A percentile compares a stretch with the other conserved stretches of the same genome.
These are phyloP conservation scores for Acanthisitta chloris DNA, from an alignment of 2,113 vertebrate genomes.

Conservation along the genomic window DNA sequence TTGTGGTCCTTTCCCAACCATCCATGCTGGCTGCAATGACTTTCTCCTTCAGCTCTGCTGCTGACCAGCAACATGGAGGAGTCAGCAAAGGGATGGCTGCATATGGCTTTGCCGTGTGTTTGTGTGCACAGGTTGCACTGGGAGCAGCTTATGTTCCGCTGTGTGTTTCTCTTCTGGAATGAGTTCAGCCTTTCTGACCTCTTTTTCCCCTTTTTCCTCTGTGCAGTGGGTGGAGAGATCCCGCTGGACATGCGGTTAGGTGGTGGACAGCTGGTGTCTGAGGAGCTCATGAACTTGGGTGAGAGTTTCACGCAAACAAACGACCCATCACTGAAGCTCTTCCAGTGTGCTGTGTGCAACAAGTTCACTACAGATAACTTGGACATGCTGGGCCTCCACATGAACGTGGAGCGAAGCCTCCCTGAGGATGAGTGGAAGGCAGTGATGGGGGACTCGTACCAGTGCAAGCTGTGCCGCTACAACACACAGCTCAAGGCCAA, in stretches of 20 bases:
- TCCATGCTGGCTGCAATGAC: rapidly evolving
- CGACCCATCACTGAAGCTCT: slow-evolving; percentile 96
- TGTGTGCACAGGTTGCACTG: not conserved
- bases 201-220: slow-evolving; percentile 11
- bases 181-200: slow-evolving; percentile 31
- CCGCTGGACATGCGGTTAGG: slow-evolving; percentile 94
- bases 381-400: slow-evolving; percentile 96
- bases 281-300: slow-evolving; percentile 97
- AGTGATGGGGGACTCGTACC: slow-evolving; percentile 92
- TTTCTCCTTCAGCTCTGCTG: not conserved
- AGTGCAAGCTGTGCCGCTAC: slow-evolving; percentile 97
- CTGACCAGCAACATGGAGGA: not conserved
- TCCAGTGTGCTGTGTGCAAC: slow-evolving; percentile 98
- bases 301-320: slow-evolving; percentile 96
- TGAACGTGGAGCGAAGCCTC: slow-evolving; percentile 91
- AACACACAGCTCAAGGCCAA: slow-evolving; percentile 98
- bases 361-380: slow-evolving; percentile 96
- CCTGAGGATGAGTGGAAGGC: slow-evolving; percentile 97
- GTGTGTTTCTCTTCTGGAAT: not conserved
- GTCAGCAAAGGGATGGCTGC: rapidly evolving
- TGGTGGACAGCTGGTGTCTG: slow-evolving; percentile 93
- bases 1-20: not conserved
- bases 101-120: not conserved
- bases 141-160: not conserved
- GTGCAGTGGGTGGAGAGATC: slow-evolving; percentile 91